Base-by-base conservation (phyloP, 2,113 vertebrate species). In the Cryptomyrus ogoouensis region DNA sequence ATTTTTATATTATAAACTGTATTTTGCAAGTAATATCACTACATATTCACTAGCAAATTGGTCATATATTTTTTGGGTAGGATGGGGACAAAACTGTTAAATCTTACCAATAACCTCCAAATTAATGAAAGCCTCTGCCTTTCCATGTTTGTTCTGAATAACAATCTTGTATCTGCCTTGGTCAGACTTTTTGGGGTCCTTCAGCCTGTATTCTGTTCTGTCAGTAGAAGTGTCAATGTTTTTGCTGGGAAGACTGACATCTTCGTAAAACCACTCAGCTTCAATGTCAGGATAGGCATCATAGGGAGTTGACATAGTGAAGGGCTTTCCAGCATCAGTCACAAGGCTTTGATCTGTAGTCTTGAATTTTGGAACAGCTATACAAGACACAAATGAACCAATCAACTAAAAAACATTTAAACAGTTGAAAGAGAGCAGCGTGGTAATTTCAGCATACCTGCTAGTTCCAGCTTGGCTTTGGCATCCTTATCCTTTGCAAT, bases 401-500 rank as follows among this genome's bases (percentile, higher is more conserved):
- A 88, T 44, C n/a, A 58, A 39, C 31, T 10, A 58, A 31, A 12
- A 49, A 53, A 7, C 27, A 19, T 53, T 10, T n/a, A 52, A 35
- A 39, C 15, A 39, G 31, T 19, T 6, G 35, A n/a, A 77, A 42
- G 3, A 89, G 70, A 70, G 31, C 6, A 39, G 35, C 31, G 5
- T 15, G 44, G 8, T 84, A 62, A 35, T 44, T 46, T 24, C 0
- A 80, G 90, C 96, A 94, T 94, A 98, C 98, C 98, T 93, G 98
- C 98, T 92, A 99, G 93, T 93, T 99, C 98, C 93, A 99, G 96
- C 89, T 98, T 99, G 93, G 98, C 98, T 96, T 94, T 97, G 91
- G 98, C 98, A 89, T 99, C 98, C 94, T 99, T 99, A 93, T 99
- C 98, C 93, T 98, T 99, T 91, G 95, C 98, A 47, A 99, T 95